Percentiles rank a stretch among this genome's conserved stretches.
phyloP scores from a whole-genome alignment of 37 sponge, comb jelly and placozoan species.

The Petrosia ficiformis region DNA sequence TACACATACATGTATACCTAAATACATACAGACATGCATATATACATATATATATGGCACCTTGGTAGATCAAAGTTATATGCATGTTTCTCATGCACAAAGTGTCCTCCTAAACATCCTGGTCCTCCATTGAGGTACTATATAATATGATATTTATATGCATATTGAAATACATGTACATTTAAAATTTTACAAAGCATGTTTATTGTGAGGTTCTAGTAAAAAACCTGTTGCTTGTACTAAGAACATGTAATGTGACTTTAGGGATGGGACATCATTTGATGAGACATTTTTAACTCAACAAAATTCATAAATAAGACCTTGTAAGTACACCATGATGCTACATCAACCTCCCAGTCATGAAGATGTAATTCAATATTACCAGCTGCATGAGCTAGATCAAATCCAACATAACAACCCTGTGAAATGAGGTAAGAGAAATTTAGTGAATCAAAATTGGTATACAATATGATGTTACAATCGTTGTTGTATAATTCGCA shows the following conservation, averaged over 20 bases:
- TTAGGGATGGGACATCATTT: no score
- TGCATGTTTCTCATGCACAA: conserved; percentile 89
- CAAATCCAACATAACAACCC: conserved; percentile 90
- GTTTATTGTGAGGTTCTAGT: no score
- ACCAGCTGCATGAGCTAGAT: conserved; percentile 94
- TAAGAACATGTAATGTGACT: no score
- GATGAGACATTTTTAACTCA: not conserved
- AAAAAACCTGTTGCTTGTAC: no score
- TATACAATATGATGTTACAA: no score
- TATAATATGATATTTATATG: no score
- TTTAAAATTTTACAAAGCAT: no score
- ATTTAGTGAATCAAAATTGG: not conserved
- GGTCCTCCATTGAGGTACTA: conserved; percentile 84
- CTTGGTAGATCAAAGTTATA: conserved; percentile 43
- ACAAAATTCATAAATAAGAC: conserved; percentile 1
- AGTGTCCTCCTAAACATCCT: conserved; percentile 83
- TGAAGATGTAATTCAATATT: conserved; percentile 86
- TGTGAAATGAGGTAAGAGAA: conserved; percentile 1
- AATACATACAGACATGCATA: no score
- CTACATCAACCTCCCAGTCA: conserved; percentile 95
- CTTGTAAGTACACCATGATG: conserved; percentile 95
- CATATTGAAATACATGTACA: not conserved
- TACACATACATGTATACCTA: no score
- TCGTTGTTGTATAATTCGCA: no score
- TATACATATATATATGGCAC: no score